These are phyloP conservation scores for Eulemur coronatus DNA, from an alignment of 2,797 vertebrate species.

Conservation along the genomic window DNA sequence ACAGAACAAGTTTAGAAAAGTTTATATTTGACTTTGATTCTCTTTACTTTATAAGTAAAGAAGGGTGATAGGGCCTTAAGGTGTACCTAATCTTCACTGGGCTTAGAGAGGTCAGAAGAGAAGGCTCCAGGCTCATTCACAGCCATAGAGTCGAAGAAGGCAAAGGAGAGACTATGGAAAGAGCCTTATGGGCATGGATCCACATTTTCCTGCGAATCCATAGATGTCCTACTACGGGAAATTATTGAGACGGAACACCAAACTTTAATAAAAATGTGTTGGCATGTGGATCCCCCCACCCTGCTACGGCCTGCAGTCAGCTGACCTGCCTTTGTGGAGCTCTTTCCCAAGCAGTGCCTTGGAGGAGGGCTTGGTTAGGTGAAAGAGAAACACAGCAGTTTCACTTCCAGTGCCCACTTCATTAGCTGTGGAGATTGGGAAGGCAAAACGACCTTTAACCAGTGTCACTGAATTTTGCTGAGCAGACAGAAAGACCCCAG, in stretches of 20 bases:
- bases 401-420: background rate
- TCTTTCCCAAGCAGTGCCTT: background rate
- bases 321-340: background rate
- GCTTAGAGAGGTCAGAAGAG: background rate
- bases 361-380: background rate
- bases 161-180: background rate
- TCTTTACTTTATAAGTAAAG: background rate
- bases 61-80: background rate
- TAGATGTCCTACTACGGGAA: background rate
- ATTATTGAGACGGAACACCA: background rate
- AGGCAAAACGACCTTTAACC: background rate
- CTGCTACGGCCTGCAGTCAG: background rate
- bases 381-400: background rate
- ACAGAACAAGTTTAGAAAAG: background rate
- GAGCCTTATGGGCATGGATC: background rate
- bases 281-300: background rate
- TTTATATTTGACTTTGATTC: background rate
- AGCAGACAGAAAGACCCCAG: background rate
- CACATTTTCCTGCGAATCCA: background rate
- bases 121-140: background rate
- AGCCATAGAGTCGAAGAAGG: background rate
- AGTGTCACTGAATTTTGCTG: background rate
- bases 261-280: background rate
- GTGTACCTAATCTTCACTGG: background rate
- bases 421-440: background rate